Evolutionary conservation across 92 coral and sea anemone species (phyloP), one percentile per base, ranked within the genome.

Genomic region (Micromussa lordhowensis): DNA sequence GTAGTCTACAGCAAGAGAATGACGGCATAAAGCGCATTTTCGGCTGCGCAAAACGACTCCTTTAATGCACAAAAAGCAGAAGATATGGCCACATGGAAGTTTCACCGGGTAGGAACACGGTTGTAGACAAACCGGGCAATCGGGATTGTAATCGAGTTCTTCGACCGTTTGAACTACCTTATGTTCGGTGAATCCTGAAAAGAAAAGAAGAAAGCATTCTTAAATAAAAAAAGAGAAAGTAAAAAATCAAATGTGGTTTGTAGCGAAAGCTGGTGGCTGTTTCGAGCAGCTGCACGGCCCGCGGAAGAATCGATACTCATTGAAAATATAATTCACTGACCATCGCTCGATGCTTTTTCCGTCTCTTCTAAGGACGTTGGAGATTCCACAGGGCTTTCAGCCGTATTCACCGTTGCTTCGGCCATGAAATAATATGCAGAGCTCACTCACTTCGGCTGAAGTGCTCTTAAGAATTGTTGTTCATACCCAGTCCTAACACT

Each of bases 1-100:
- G 84, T 92, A 93, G 55, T 93, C 95, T 12, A 88, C 87, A 22
- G 95, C 58, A 34, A 98, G 94, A 77, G 91, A 91, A 78, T 98
- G 98, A 36, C 99, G 95, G 84, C 99, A 98, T 51, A 98, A 73
- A 40, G 99, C 99, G 68, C 99, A 98, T 57, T 92, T 94, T 83
- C 95, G 92, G 86, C 99, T 90, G 35, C 99, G 95, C 82, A 98
- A 88, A 53, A 96, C 98, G 73, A 98, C 99, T 73, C 99, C 99
- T 93, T 98, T 98, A 89, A 98, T 98, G 91, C 99, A 98, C 36
- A 98, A 89, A 89, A 96, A 98, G 82, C 99, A 98, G 88, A 98
- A 98, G 24, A 98, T 94, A 75, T 98, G 99, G 22, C 98, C 98
- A 81, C 99, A 98, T 22, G 95, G 94, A 69, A 98, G 94, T 84